Percentiles rank a stretch among this genome's conserved stretches.
Evolutionary conservation across 2,113 vertebrate genomes (phyloP).

Genomic region (Rutilus rutilus): DNA sequence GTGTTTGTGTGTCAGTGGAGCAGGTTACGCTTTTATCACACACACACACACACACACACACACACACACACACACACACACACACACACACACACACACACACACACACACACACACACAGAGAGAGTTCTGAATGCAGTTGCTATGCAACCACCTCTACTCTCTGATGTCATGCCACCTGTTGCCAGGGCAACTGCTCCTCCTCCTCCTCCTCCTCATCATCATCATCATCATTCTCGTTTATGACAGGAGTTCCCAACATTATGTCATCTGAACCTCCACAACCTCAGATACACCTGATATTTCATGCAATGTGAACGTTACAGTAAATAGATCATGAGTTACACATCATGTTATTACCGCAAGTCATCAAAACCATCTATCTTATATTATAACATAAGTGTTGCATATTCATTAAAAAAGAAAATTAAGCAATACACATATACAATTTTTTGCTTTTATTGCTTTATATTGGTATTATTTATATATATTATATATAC

Average conservation of each 20-base stretch:
- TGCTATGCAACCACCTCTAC: constrained; percentile 66
- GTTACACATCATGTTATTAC: too few relatives aligned
- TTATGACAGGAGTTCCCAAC: neutral
- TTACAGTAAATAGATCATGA: neutral
- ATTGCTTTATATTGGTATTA: too few relatives aligned
- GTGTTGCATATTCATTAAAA: too few relatives aligned
- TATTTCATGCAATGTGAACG: neutral
- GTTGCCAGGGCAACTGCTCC: constrained; percentile 67
- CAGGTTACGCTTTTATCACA: constrained; percentile 48
- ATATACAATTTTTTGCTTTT: too few relatives aligned
- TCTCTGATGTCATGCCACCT: constrained; percentile 65
- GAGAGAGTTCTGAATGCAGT: constrained; percentile 55
- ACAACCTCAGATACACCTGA: neutral
- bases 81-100: constrained; percentile 33
- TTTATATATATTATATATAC: too few relatives aligned
- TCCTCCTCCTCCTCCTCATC: constrained; percentile 55
- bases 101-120: constrained; percentile 59
- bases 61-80: constrained; percentile 53
- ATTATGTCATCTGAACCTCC: neutral
- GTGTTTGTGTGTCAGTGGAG: constrained; percentile 11
- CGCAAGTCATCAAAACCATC: too few relatives aligned
- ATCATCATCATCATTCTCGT: constrained; percentile 31
- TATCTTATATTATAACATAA: too few relatives aligned
- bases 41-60: constrained; percentile 24
- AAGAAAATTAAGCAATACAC: too few relatives aligned